Conservation (phyloP, 2,113 vertebrate genomes). For the Sphaerodactylus townsendi region DNA sequence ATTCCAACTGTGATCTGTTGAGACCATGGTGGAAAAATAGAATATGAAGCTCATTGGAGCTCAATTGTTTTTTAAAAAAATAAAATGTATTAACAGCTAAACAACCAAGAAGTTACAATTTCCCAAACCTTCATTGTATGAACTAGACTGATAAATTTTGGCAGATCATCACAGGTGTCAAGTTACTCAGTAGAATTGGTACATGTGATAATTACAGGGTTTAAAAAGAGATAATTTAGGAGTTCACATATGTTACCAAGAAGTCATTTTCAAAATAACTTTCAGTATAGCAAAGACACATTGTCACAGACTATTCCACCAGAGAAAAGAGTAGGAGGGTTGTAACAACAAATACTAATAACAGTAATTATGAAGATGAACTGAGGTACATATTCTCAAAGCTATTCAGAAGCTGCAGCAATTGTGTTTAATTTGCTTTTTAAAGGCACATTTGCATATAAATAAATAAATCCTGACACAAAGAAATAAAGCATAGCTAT, state of each 20-base stretch:
- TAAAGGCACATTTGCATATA: constrained; percentile 19
- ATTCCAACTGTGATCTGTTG: too few species aligned
- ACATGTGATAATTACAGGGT: constrained; percentile 50
- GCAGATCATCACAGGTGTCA: constrained; percentile 28
- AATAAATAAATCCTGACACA: constrained; percentile 43
- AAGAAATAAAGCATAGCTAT: constrained; percentile 27
- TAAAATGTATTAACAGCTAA: too few species aligned
- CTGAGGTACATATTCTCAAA: constrained; percentile 36
- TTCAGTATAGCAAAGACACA: constrained; percentile 55
- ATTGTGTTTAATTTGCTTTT: constrained; percentile 14
- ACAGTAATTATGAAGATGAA: constrained; percentile 46
- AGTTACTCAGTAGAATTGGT: constrained; percentile 37
- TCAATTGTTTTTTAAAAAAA: too few species aligned
- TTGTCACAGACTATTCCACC: constrained; percentile 31
- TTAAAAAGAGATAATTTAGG: constrained; percentile 57
- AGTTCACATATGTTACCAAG: constrained; percentile 49
- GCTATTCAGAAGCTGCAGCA: constrained; percentile 39
- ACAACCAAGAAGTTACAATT: too few species aligned
- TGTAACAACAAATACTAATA: constrained; percentile 53
- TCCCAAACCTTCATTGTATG: neutral
- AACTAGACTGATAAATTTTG: constrained; percentile 40
- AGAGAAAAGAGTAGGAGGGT: constrained; percentile 32
- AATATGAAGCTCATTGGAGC: too few species aligned
- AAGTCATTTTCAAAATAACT: constrained; percentile 62
- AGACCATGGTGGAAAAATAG: too few species aligned